These are phyloP conservation scores for Tholera decimalis DNA, from an alignment of 2,888 invertebrate genomes.

Conservation along the genomic window DNA sequence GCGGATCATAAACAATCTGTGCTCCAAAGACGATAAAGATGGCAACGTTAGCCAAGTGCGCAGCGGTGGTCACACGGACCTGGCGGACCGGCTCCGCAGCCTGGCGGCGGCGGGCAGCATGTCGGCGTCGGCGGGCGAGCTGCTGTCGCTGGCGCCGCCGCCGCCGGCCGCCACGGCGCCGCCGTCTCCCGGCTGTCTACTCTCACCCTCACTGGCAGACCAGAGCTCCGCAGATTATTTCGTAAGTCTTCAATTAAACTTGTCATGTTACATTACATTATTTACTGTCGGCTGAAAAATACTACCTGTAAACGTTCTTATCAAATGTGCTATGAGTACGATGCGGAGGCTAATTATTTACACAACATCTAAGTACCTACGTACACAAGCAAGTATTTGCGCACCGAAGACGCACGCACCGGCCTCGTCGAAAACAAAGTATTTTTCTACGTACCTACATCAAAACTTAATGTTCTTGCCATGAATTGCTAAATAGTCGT, in stretches of 20 bases:
- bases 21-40: constrained; percentile 78
- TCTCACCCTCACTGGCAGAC: constrained; percentile 86
- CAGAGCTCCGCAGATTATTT: constrained; percentile 86
- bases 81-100: constrained; percentile 86
- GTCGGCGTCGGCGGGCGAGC: constrained; percentile 87
- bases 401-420: constrained; percentile 60
- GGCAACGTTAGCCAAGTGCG: constrained; percentile 70
- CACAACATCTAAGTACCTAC: constrained; percentile 56
- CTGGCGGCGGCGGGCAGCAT: constrained; percentile 87
- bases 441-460: constrained; percentile 46
- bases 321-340: constrained; percentile 52
- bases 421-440: constrained; percentile 57
- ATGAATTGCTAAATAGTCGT: constrained; percentile 31
- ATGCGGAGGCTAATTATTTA: constrained; percentile 62
- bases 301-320: constrained; percentile 51
- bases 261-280: constrained; percentile 25
- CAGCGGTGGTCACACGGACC: constrained; percentile 83
- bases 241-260: constrained; percentile 74
- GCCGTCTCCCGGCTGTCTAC: constrained; percentile 87
- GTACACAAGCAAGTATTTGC: constrained; percentile 55
- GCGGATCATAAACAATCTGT: constrained; percentile 88
- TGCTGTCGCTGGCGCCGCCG: constrained; percentile 86
- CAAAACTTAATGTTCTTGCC: constrained; percentile 15
- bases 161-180: constrained; percentile 88
- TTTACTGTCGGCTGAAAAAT: constrained; percentile 42